Evolutionary conservation across 64 coral and sea anemone genomes (phyloP).

Genomic region (Orbicella faveolata): DNA sequence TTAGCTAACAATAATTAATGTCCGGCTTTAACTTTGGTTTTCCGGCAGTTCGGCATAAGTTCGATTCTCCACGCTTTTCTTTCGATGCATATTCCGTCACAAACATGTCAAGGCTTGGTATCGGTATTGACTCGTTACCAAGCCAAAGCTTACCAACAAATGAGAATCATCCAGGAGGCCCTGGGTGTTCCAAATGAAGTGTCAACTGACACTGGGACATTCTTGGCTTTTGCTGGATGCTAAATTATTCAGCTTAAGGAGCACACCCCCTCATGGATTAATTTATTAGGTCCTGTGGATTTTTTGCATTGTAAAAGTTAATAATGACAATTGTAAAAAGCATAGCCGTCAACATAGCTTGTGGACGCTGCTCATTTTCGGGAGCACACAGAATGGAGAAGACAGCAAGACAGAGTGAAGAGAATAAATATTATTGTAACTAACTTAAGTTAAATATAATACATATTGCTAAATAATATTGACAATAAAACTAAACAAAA

Average conservation of each 20-base stretch:
- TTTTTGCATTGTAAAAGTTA: background rate
- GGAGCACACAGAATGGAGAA: background rate
- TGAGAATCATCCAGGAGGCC: background rate
- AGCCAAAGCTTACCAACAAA: background rate
- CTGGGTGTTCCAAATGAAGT: background rate
- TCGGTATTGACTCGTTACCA: background rate
- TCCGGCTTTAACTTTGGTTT: too few species aligned
- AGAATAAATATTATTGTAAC: background rate
- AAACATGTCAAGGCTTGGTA: background rate
- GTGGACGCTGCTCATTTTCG: background rate
- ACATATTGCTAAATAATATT: background rate
- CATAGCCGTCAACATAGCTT: background rate
- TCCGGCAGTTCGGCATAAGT: background rate
- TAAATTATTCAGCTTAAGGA: too few species aligned
- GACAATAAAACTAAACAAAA: background rate
- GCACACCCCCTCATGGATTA: background rate
- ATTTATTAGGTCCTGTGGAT: slow-evolving; percentile 4
- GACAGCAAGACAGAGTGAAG: background rate
- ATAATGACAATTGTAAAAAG: background rate
- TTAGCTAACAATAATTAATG: too few species aligned
- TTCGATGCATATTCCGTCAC: too few species aligned
- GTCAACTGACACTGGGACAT: too few species aligned
- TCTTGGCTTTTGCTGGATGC: too few species aligned
- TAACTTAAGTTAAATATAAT: background rate
- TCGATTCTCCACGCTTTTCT: background rate